These are phyloP conservation scores for Sorex fumeus DNA, from an alignment of 2,113 vertebrate genomes.

Conservation along the genomic window DNA sequence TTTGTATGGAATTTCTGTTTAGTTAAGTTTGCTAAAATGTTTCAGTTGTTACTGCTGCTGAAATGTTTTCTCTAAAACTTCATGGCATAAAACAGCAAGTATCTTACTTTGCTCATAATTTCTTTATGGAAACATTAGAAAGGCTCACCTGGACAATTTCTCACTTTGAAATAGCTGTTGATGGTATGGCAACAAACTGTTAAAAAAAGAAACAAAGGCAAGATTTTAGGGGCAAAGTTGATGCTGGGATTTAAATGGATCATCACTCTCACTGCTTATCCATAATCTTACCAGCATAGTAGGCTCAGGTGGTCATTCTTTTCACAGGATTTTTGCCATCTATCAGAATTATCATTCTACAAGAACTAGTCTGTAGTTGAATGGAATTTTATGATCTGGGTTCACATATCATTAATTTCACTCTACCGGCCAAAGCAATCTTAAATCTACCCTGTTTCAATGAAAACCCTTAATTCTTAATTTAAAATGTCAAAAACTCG, in stretches of 20 bases:
- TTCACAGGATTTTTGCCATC: neutral
- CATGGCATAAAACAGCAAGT: neutral
- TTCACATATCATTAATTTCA: neutral
- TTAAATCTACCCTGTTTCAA: neutral
- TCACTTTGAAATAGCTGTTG: neutral
- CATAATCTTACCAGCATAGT: neutral
- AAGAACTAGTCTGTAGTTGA: neutral
- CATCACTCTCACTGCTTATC: neutral
- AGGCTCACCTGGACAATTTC: neutral
- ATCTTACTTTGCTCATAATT: conserved; percentile 3
- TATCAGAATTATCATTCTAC: neutral
- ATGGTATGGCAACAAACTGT: neutral
- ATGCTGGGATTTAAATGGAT: neutral
- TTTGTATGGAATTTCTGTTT: neutral
- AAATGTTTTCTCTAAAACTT: neutral
- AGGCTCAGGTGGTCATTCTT: neutral
- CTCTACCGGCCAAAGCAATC: neutral
- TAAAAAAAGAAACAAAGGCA: neutral
- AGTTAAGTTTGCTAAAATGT: neutral
- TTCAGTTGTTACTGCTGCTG: neutral
- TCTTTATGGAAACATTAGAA: neutral
- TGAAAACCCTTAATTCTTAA: neutral
- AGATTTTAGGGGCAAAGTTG: neutral
- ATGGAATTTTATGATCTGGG: neutral
- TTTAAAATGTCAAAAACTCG: neutral